Conservation (phyloP, 23 tunicate genomes). For the Oikopleura albicans region DNA sequence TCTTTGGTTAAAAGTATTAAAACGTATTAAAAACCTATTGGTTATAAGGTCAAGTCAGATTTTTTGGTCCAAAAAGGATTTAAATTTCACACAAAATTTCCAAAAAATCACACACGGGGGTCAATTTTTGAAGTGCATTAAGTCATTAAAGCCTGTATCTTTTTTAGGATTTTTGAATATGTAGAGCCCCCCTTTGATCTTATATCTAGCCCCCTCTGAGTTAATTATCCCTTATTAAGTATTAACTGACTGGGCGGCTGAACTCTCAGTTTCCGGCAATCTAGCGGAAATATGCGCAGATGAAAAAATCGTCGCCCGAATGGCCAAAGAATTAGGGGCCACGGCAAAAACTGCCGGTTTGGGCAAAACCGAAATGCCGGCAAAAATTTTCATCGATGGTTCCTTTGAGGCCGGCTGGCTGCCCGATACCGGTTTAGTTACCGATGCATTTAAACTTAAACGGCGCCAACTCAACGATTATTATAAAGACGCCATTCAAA, state of each 20-base stretch:
- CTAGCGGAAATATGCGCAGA: background rate
- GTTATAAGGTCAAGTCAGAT: too few species aligned
- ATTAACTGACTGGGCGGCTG: background rate
- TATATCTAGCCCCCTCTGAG: too few species aligned
- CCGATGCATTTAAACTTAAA: slow-evolving; percentile 69
- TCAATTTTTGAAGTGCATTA: too few species aligned
- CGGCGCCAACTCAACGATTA: slow-evolving; percentile 42
- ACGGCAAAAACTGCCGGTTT: slow-evolving; percentile 18
- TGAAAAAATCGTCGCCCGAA: background rate
- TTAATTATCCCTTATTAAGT: too few species aligned
- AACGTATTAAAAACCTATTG: too few species aligned
- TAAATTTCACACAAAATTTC: too few species aligned
- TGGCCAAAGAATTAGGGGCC: slow-evolving; percentile 19
- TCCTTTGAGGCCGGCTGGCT: slow-evolving; percentile 34
- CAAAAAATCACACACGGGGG: too few species aligned
- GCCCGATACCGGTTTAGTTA: slow-evolving; percentile 61
- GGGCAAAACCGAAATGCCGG: slow-evolving; percentile 65
- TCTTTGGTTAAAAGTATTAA: too few species aligned
- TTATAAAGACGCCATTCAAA: slow-evolving; percentile 29
- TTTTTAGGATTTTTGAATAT: too few species aligned
- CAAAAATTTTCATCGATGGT: slow-evolving; percentile 44
- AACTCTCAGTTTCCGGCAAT: slow-evolving; percentile 23
- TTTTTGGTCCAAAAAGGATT: too few species aligned
- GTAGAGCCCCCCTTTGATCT: too few species aligned
- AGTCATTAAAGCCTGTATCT: too few species aligned